Percentiles rank a stretch among this genome's conserved stretches.
Evolutionary conservation across 2,797 vertebrate genomes (phyloP).

Genomic region (Chloroceryle amazona): DNA sequence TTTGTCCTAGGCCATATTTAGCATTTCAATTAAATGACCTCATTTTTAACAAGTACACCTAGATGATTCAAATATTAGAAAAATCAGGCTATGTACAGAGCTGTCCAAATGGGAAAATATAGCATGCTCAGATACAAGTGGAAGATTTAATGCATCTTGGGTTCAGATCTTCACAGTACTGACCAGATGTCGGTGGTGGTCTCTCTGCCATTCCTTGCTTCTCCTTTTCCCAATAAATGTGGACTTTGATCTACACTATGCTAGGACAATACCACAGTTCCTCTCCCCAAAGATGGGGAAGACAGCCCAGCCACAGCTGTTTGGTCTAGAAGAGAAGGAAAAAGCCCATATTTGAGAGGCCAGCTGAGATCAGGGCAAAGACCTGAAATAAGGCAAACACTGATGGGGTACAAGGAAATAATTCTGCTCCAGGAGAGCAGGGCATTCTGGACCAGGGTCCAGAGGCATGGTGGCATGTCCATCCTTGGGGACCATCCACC

Average conservation of each 20-base stretch:
- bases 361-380: neutral
- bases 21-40: slow-evolving; percentile 61
- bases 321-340: neutral
- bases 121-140: neutral
- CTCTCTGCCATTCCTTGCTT: neutral
- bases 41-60: slow-evolving; percentile 40
- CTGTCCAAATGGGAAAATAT: neutral
- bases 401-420: neutral
- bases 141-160: neutral
- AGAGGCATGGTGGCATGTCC: neutral
- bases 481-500: neutral
- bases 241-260: neutral
- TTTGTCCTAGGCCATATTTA: slow-evolving; percentile 9
- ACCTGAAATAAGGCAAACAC: neutral
- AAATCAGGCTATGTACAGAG: slow-evolving; percentile 6
- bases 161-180: neutral
- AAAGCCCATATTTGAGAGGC: neutral
- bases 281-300: neutral
- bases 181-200: neutral
- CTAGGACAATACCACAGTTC: neutral
- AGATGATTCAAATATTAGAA: slow-evolving; percentile 51
- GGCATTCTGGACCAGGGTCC: neutral
- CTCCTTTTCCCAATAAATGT: neutral
- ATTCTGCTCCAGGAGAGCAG: neutral
- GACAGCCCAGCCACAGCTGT: neutral